Conservation (phyloP, 2,888 invertebrate genomes). For the Myopa testacea region DNA sequence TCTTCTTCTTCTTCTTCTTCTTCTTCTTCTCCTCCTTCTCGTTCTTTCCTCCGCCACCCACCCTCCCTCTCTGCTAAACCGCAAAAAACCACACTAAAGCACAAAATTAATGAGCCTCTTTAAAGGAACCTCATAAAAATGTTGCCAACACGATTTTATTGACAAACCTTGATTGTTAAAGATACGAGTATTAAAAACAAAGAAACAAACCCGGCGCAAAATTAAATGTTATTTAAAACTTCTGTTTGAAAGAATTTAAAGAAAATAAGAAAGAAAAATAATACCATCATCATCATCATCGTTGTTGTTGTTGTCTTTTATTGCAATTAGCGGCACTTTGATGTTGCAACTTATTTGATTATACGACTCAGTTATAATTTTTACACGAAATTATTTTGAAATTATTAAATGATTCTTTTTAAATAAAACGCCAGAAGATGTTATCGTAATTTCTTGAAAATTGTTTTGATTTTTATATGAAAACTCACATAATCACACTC, state of each 20-base stretch:
- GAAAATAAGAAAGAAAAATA: background rate
- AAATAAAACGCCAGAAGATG: too few species aligned
- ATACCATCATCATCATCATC: background rate
- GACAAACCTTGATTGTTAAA: conserved; percentile 22
- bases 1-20: too few species aligned
- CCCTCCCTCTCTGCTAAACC: background rate
- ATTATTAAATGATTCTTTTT: too few species aligned
- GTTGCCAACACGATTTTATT: conserved; percentile 24
- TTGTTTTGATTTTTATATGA: too few species aligned
- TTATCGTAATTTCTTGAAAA: too few species aligned
- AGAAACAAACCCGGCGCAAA: background rate
- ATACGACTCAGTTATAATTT: too few species aligned
- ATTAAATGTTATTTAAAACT: conserved; percentile 17
- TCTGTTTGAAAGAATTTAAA: background rate
- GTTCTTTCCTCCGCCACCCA: too few species aligned
- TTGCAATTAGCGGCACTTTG: conserved; percentile 17
- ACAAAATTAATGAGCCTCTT: conserved; percentile 19
- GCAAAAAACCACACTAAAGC: conserved; percentile 9
- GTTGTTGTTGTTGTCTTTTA: background rate
- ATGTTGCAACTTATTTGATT: background rate
- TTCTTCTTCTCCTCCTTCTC: too few species aligned
- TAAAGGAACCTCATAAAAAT: conserved; percentile 23
- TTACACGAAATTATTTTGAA: too few species aligned
- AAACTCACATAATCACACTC: too few species aligned
- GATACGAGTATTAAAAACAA: background rate